Evolutionary conservation across 2,797 vertebrate genomes (phyloP).

Genomic region (Fistularia tabacaria): DNA sequence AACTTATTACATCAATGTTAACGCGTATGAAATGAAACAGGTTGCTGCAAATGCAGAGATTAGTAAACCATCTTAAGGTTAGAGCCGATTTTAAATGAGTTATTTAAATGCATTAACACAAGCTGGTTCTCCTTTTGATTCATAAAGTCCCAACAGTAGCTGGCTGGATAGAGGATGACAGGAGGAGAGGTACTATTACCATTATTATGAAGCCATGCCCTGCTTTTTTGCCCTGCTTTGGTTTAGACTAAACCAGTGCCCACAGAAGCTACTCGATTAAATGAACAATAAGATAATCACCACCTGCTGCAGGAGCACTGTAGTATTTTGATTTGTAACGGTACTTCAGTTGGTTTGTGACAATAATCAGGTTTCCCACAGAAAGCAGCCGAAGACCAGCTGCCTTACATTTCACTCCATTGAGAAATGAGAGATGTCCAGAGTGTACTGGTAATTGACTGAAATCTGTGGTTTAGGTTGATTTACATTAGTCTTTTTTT

Average conservation of each 20-base stretch:
- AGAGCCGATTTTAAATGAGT: background rate
- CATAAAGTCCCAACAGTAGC: constrained; percentile 72
- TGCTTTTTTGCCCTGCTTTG: constrained; percentile 52
- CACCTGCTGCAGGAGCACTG: background rate
- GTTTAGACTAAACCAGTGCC: constrained; percentile 20
- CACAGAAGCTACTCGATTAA: background rate
- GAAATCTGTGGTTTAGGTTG: too few species aligned
- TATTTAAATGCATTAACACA: background rate
- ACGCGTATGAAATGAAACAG: too few species aligned
- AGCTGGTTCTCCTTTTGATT: constrained; percentile 36
- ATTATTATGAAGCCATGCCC: constrained; percentile 60
- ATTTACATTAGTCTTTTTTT: too few species aligned
- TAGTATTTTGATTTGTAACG: background rate
- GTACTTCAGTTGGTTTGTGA: too few species aligned
- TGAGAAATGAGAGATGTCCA: too few species aligned
- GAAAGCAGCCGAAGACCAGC: too few species aligned
- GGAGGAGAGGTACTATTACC: constrained; percentile 86
- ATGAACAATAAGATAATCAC: background rate
- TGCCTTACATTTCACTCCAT: too few species aligned
- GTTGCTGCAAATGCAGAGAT: too few species aligned
- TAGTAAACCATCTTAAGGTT: too few species aligned
- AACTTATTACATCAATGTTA: too few species aligned
- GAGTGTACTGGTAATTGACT: too few species aligned
- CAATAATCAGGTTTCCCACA: too few species aligned
- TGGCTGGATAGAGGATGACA: constrained; percentile 96